phyloP scores from a whole-genome alignment of 2,797 vertebrate genomes.

The Ctenosaura bakeri region DNA sequence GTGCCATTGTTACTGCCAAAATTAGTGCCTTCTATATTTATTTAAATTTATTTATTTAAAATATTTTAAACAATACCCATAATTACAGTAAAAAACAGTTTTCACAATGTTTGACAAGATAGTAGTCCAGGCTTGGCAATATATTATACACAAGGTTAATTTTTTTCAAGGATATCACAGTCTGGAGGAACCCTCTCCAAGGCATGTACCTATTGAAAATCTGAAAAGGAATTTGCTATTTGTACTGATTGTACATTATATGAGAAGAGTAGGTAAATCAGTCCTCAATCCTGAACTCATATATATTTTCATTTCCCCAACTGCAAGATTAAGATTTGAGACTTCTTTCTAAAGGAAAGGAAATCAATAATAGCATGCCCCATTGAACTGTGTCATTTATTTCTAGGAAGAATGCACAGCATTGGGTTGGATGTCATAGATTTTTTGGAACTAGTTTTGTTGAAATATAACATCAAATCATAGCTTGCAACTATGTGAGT shows the following conservation, averaged over 20 bases:
- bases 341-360: not conserved
- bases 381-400: not conserved
- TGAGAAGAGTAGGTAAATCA: conserved; percentile 15
- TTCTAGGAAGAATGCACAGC: not conserved
- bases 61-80: not conserved
- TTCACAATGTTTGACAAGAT: conserved; percentile 29
- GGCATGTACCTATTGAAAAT: not conserved
- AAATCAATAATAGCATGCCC: not conserved
- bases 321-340: conserved; percentile 36
- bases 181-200: conserved; percentile 12
- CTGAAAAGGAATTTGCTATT: not conserved
- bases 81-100: not conserved
- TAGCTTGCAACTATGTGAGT: not conserved
- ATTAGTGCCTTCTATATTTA: conserved; percentile 12
- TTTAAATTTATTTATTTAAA: not conserved
- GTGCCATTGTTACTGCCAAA: conserved; percentile 45
- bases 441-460: conserved; percentile 18
- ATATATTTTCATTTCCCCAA: conserved; percentile 44
- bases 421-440: not conserved
- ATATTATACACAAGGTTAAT: conserved; percentile 7
- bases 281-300: not conserved
- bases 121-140: not conserved
- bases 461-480: not conserved
- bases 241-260: not conserved
- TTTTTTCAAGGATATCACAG: not conserved